Evolutionary conservation across 2,797 vertebrate species (phyloP).

Genomic region (Schizopygopsis malacanthus): DNA sequence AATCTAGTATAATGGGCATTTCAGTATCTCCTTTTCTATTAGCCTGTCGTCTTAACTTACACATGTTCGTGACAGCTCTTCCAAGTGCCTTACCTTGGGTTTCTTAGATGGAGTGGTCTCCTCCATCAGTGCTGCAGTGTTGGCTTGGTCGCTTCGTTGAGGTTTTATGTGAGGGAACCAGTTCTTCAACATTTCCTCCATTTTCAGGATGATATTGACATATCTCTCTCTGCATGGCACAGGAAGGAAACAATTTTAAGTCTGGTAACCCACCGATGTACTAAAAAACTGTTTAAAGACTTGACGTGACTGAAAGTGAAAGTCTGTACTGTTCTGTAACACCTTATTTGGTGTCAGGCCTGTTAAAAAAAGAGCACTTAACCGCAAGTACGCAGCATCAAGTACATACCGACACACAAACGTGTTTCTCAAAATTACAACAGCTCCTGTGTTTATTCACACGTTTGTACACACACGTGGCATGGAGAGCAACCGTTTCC

Average conservation of each 20-base stretch:
- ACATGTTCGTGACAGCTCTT: slow-evolving; percentile 60
- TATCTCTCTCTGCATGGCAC: slow-evolving; percentile 75
- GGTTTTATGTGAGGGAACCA: slow-evolving; percentile 83
- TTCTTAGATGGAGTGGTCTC: slow-evolving; percentile 74
- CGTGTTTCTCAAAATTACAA: slow-evolving; percentile 30
- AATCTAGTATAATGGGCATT: slow-evolving; percentile 69
- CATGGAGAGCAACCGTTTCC: slow-evolving; percentile 65
- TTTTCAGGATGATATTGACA: slow-evolving; percentile 81
- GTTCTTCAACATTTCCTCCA: slow-evolving; percentile 85
- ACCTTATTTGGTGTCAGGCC: slow-evolving; percentile 10
- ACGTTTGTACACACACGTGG: slow-evolving; percentile 74
- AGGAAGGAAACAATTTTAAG: slow-evolving; percentile 33
- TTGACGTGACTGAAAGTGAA: slow-evolving; percentile 5
- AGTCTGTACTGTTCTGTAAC: slow-evolving; percentile 18
- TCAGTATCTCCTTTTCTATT: slow-evolving; percentile 53
- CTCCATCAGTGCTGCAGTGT: slow-evolving; percentile 65
- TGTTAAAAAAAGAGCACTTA: slow-evolving; percentile 41
- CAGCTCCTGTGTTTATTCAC: slow-evolving; percentile 64
- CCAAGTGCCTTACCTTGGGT: slow-evolving; percentile 70
- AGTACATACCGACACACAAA: slow-evolving; percentile 11
- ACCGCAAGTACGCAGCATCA: slow-evolving; percentile 33
- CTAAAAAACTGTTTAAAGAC: slow-evolving; percentile 9
- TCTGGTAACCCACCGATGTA: not conserved
- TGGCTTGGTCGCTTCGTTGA: slow-evolving; percentile 63
- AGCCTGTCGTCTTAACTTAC: slow-evolving; percentile 50